A percentile compares a stretch with the other conserved stretches of the same genome.
Conservation (phyloP, 2,113 vertebrate species). For the Otocyon megalotis region DNA sequence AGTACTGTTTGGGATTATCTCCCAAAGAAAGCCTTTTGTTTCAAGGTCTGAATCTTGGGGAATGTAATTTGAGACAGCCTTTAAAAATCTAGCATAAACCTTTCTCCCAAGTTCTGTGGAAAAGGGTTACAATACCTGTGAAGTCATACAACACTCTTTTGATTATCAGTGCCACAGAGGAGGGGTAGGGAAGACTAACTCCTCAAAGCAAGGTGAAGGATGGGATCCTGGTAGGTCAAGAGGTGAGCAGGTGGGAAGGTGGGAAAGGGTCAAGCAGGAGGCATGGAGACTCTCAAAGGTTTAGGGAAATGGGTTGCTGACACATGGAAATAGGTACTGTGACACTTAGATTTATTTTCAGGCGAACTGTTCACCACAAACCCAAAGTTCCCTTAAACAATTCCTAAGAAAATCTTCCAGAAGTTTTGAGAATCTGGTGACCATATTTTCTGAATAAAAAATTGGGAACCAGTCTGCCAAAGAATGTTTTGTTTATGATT, state of each 20-base stretch:
- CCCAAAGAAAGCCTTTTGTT: not conserved
- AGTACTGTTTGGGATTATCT: not conserved
- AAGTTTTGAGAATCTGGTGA: constrained; percentile 72
- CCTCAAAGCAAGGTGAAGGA: not conserved
- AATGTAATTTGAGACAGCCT: not conserved
- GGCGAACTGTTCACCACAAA: constrained; percentile 21
- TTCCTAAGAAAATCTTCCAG: constrained; percentile 59
- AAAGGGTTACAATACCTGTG: not conserved
- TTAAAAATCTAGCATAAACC: not conserved
- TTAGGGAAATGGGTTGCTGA: not conserved
- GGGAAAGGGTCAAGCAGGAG: not conserved
- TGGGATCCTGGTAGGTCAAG: not conserved
- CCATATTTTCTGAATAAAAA: constrained; percentile 77
- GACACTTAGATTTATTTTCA: constrained; percentile 70
- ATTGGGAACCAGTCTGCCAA: constrained; percentile 50
- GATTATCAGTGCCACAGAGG: not conserved
- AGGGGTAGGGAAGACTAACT: not conserved
- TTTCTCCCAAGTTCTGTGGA: not conserved
- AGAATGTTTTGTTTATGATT: constrained; percentile 76
- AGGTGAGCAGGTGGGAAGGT: not conserved
- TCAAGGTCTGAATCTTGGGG: not conserved
- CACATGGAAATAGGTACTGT: constrained; percentile 38
- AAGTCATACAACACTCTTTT: not conserved
- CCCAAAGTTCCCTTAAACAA: constrained; percentile 2
- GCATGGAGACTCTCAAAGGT: not conserved